Evolutionary conservation across 2,888 invertebrate genomes (phyloP), one percentile per base, ranked within the genome.

Genomic region (Eucriotettix oculatus): DNA sequence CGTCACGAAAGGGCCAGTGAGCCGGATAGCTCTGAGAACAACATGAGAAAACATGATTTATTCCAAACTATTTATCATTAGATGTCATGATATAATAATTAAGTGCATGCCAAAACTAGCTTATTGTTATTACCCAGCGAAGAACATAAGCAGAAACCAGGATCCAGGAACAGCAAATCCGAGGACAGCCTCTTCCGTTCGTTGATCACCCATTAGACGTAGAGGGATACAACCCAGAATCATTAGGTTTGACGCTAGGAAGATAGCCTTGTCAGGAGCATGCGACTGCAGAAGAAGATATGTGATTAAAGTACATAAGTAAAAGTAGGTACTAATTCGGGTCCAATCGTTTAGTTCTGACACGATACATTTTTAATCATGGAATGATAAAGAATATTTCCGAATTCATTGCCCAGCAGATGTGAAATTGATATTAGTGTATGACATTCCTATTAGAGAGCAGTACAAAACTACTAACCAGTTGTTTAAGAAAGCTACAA

Each of bases 141-240:
- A 99, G 74, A 99, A 99, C 86, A 99, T 94, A 29, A 98, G 81
- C 54, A 96, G 84, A 72, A 97, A 94, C 98, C 98, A 99, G 44
- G 91, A 91, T 9, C 95, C 92, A 0, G 98, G 98, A 29, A 97
- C 85, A 0, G 97, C 88, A 68, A 97, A 86, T 52, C 93, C 84
- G 41, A 99, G 77, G 57, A 98, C 84, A 0, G 92, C 89, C 72
- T 97, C 98, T 73, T 99, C 99, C 0, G 87, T 79, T 68, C 83
- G 81, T 56, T 84, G 79, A 68, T 90, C 83, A 11, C 81, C 83
- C 63, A 80, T 79, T 14, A 92, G 69, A 9, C 97, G 83, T 66
- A 85, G 90, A 0, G 95, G 95, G 66, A 97, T 90, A 71, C 94
- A 94, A 0, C 87, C 84, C 68, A 97, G 74, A 59, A 97, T 86